Evolutionary conservation across 2,797 vertebrate genomes (phyloP).

Genomic region (Acanthiza pusilla): DNA sequence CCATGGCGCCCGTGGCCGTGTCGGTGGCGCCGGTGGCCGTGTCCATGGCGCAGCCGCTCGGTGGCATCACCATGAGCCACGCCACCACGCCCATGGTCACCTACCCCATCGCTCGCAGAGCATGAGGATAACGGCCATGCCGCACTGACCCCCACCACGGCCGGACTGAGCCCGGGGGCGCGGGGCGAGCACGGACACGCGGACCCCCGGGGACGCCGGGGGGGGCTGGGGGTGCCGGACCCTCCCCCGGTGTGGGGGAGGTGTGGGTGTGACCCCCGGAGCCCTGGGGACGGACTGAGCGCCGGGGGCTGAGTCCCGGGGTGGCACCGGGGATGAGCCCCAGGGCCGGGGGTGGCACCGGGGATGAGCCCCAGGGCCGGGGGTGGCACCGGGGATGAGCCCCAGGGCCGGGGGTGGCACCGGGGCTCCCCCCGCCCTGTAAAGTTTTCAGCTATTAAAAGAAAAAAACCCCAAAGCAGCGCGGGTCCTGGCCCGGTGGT

Average conservation of each 20-base stretch:
- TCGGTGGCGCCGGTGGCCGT: conserved; percentile 94
- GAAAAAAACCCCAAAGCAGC: background rate
- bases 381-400: no score
- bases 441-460: background rate
- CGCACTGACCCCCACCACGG: conserved; percentile 78
- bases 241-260: background rate
- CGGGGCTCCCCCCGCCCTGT: background rate
- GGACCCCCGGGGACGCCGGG: background rate
- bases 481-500: no score
- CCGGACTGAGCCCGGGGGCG: background rate
- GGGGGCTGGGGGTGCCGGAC: no score
- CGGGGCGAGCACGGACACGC: background rate
- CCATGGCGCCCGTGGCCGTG: conserved; percentile 93
- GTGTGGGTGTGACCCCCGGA: background rate
- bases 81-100: conserved; percentile 95
- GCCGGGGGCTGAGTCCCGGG: background rate
- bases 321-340: no score
- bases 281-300: background rate
- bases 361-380: no score
- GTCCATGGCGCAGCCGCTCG: conserved; percentile 90
- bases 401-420: background rate
- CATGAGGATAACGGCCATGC: conserved; percentile 96
- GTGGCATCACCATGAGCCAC: conserved; percentile 96
- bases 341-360: no score
- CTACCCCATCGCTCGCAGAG: conserved; percentile 97